Conservation (phyloP, 2,797 vertebrate species). For the Danio kyathit region DNA sequence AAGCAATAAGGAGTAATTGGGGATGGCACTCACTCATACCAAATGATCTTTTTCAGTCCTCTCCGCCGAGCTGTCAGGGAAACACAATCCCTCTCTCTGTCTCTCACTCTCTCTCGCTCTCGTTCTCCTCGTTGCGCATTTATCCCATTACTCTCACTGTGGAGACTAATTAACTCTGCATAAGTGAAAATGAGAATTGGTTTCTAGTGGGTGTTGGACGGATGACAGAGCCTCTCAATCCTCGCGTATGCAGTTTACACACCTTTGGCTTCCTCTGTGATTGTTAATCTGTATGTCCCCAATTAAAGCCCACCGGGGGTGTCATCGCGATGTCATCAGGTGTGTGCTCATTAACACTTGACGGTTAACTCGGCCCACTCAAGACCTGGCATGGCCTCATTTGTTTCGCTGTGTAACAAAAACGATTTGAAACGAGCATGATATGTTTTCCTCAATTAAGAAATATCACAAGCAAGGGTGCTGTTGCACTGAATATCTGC, state of each 20-base stretch:
- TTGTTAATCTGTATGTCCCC: constrained; percentile 51
- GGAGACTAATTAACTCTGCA: constrained; percentile 60
- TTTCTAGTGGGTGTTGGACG: constrained; percentile 53
- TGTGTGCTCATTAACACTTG: constrained; percentile 55
- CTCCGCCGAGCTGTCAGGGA: constrained; percentile 48
- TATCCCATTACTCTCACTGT: constrained; percentile 54
- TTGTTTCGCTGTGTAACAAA: constrained; percentile 27
- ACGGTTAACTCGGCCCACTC: constrained; percentile 6
- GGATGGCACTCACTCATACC: constrained; percentile 60
- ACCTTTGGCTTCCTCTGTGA: constrained; percentile 38
- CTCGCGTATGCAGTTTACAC: constrained; percentile 22
- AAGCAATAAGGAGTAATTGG: constrained; percentile 66
- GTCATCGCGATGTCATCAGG: constrained; percentile 32
- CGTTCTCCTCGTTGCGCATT: constrained; percentile 34
- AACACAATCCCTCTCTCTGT: constrained; percentile 23
- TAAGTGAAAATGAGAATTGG: constrained; percentile 63
- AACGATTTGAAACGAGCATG: constrained; percentile 18
- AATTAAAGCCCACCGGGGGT: constrained; percentile 50
- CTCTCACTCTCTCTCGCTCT: constrained; percentile 3
- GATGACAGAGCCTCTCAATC: constrained; percentile 32
- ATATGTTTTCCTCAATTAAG: constrained; percentile 32
- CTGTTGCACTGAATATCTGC: background rate
- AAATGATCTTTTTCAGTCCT: constrained; percentile 60
- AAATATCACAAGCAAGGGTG: background rate
- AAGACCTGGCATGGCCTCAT: constrained; percentile 9